Conservation (phyloP, 2,888 invertebrate genomes). For the Nebria brevicollis region DNA sequence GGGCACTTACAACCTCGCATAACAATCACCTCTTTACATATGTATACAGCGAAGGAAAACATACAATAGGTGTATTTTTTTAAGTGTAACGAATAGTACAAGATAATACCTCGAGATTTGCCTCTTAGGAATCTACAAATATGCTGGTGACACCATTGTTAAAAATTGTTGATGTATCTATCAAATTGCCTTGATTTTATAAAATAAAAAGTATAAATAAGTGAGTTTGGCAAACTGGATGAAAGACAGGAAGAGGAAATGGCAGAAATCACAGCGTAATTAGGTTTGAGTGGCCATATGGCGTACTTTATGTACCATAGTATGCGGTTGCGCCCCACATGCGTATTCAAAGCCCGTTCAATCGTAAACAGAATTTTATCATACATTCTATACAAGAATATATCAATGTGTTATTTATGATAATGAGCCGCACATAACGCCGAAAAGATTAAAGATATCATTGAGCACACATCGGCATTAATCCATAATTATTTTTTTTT, state of each 20-base stretch:
- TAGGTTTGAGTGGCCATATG: conserved; percentile 1
- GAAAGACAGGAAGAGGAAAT: not conserved
- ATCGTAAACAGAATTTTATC: not conserved
- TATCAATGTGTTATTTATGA: not conserved
- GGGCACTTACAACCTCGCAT: not conserved
- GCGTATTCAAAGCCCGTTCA: not conserved
- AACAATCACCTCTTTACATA: conserved; percentile 1
- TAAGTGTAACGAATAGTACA: not conserved
- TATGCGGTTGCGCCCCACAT: not conserved
- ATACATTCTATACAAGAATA: not conserved
- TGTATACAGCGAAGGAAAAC: not conserved
- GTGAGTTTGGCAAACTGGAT: not conserved
- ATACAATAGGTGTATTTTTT: not conserved
- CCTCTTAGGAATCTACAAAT: not conserved
- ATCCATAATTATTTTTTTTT: not conserved
- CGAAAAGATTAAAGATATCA: not conserved
- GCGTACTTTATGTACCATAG: not conserved
- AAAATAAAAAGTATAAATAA: not conserved
- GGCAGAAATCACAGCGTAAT: not conserved
- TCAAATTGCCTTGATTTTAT: not conserved
- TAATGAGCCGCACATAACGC: conserved; percentile 1
- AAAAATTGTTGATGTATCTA: not conserved
- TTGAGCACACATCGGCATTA: not conserved
- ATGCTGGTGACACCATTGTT: not conserved
- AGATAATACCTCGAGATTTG: not conserved